Evolutionary conservation across 2,797 vertebrate genomes (phyloP).

Genomic region (Urosaurus nigricauda): DNA sequence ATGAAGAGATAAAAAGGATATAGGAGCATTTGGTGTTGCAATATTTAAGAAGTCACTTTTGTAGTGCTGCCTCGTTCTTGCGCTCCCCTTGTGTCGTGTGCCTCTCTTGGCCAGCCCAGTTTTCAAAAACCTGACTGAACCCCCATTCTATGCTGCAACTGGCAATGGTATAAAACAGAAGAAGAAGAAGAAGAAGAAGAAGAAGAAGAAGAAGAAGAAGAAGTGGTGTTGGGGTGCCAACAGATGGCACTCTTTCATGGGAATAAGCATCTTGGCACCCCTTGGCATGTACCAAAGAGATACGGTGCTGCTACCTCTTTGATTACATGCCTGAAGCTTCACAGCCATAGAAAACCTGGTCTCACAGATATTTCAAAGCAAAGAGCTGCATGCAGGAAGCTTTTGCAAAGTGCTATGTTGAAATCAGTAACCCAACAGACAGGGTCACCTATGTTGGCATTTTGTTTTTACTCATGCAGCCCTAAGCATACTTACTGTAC

Average conservation of each 20-base stretch:
- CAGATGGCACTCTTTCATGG: slow-evolving; percentile 37
- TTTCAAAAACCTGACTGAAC: background rate
- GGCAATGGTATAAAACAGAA: background rate
- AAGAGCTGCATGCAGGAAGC: background rate
- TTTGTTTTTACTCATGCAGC: background rate
- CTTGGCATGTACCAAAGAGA: slow-evolving; percentile 1
- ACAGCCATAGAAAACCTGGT: background rate
- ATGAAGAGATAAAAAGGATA: slow-evolving; percentile 13
- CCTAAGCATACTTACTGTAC: background rate
- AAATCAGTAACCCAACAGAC: background rate
- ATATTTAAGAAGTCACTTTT: slow-evolving; percentile 5
- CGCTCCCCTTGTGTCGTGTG: background rate
- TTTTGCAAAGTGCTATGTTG: background rate
- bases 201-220: slow-evolving; percentile 12
- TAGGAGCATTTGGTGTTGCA: background rate
- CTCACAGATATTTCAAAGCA: background rate
- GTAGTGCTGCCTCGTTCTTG: background rate
- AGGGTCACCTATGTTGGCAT: background rate
- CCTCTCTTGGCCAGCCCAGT: background rate
- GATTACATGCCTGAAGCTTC: background rate
- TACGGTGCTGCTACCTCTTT: background rate
- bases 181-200: slow-evolving; percentile 11
- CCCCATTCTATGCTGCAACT: background rate
- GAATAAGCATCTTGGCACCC: background rate
- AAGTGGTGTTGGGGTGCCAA: slow-evolving; percentile 15